Evolutionary conservation across 1,140 invertebrate genomes (phyloP), one percentile per base, ranked within the genome.

Genomic region (Leptinotarsa lineolata): DNA sequence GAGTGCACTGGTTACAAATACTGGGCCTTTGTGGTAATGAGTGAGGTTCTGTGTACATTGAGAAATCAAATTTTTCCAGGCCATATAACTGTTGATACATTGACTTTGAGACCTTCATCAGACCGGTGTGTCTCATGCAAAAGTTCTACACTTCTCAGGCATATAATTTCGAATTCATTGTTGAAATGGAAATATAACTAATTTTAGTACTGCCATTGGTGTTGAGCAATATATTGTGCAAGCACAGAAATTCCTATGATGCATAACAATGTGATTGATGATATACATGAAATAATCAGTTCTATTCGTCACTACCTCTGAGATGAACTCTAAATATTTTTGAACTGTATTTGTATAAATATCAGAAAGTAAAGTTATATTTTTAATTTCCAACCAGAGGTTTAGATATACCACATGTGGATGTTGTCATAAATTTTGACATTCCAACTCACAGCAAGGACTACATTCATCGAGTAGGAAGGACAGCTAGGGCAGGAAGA

Each of bases 321-420:
- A 78, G 60, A 60, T 65, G 18, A 15, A 24, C 39, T 59, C 8
- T 22, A 15, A n/a, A 45, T 64, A 48, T 24, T 22, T 70, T 0
- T 15, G 11, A 63, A 4, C 2, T 63, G 20, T 63, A 39, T 39
- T 39, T 11, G 30, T 39, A 8, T 0, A 8, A 39, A 39, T 39
- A 39, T 24, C 24, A 30, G 44, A 74, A 46, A 18, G 20, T 16
- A 16, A 15, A 12, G 18, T 71, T 64, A 68, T 72, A 21, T 22
- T 72, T 54, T 54, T 18, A 15, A 54, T 16, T 77, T 74, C 24
- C 68, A 85, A 86, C n/a, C 84, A 95, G 96, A 88, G 97, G 97
- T 83, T 88, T 99, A 68, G 98, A 99, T 86, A 99, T 99, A 80
- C 97, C 97, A 0, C 96, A 98, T 84, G 97, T 99, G 21, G 97